phyloP scores from a whole-genome alignment of 2,888 invertebrate species.

The Apantesis nais region DNA sequence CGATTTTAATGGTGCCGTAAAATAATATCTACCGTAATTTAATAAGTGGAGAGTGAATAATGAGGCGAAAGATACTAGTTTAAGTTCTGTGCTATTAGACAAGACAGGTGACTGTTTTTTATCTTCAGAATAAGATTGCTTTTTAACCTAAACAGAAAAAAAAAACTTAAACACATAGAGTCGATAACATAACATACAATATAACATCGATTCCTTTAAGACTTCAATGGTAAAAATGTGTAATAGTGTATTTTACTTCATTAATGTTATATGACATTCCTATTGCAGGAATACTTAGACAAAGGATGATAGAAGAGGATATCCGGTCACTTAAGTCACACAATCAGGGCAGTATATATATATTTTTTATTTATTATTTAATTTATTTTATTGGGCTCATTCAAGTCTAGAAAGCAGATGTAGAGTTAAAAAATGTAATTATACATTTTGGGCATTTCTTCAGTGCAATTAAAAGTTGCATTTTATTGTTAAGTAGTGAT shows the following conservation, averaged over 20 bases:
- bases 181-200: no score
- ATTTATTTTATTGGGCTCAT: slow-evolving; percentile 25
- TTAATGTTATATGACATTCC: slow-evolving; percentile 21
- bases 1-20: slow-evolving; percentile 4
- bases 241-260: no score
- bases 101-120: no score
- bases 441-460: neutral
- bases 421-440: neutral
- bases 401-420: slow-evolving; percentile 26
- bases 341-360: slow-evolving; percentile 23
- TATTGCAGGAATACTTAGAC: slow-evolving; percentile 19
- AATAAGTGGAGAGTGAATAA: slow-evolving; percentile 19
- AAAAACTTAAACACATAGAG: no score
- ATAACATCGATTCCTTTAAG: no score
- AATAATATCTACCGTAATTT: slow-evolving; percentile 19
- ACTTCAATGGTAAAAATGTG: no score
- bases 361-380: no score
- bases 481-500: neutral
- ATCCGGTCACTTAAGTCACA: slow-evolving; percentile 42
- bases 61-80: slow-evolving; percentile 17
- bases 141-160: no score
- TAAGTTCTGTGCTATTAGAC: neutral
- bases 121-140: no score
- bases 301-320: slow-evolving; percentile 27
- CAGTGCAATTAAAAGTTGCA: neutral